Percentiles rank a stretch among this genome's conserved stretches.
phyloP scores from a whole-genome alignment of 2,113 vertebrate genomes.

The Mystacornis crossleyi region DNA sequence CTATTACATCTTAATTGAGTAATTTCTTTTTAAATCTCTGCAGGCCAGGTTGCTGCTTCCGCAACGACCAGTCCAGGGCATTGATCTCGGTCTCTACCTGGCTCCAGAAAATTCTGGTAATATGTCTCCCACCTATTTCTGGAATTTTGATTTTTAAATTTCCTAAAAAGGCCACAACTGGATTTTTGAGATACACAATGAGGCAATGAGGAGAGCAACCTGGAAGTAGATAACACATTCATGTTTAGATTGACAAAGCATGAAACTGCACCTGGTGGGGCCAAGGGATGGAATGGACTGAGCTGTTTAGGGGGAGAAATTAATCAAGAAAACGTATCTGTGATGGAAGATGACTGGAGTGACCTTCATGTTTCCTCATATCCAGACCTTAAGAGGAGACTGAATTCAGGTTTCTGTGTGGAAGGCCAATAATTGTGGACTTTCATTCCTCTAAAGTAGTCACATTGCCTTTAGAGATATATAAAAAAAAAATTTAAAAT shows the following conservation, averaged over 20 bases:
- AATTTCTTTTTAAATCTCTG: constrained; percentile 66
- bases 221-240: background rate
- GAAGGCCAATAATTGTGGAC: background rate
- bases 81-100: background rate
- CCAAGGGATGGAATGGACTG: fast-evolving
- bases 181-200: background rate
- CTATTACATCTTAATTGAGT: constrained; percentile 64
- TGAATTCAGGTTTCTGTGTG: background rate
- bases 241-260: background rate
- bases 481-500: background rate
- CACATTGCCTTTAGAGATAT: background rate
- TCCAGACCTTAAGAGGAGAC: background rate
- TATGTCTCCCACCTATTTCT: background rate
- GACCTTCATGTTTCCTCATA: background rate
- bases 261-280: fast-evolving
- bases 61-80: background rate
- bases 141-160: background rate
- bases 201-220: background rate
- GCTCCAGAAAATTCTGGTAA: constrained; percentile 11
- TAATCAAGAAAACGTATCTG: background rate
- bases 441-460: background rate
- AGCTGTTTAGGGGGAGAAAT: background rate
- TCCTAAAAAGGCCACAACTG: background rate
- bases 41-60: constrained; percentile 14
- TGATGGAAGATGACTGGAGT: background rate